These are phyloP conservation scores for Pseudorectes ferrugineus DNA, from an alignment of 2,113 vertebrate species.

Conservation along the genomic window DNA sequence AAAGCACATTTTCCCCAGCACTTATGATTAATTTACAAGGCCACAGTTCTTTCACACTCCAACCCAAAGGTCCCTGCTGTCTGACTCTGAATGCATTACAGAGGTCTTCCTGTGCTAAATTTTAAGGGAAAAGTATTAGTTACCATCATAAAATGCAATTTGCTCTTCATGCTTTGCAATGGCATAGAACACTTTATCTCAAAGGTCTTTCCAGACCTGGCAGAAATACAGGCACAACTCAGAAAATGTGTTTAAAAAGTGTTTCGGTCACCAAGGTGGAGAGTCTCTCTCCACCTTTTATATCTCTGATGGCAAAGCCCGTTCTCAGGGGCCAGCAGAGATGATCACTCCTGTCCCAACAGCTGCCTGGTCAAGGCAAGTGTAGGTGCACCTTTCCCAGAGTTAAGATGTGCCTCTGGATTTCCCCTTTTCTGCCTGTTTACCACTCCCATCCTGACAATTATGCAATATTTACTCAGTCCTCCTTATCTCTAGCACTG, in stretches of 20 bases:
- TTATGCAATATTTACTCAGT: background rate
- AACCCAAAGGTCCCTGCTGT: background rate
- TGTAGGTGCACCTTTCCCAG: background rate
- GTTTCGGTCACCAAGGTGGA: background rate
- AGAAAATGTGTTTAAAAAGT: background rate
- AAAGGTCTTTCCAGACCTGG: background rate
- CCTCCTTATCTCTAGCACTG: background rate
- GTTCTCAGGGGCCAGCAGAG: background rate
- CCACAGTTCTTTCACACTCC: background rate
- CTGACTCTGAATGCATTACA: background rate
- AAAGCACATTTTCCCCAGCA: background rate
- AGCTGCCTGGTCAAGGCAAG: background rate
- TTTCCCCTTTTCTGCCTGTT: background rate
- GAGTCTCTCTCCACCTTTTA: background rate
- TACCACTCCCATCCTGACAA: background rate
- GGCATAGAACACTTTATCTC: background rate
- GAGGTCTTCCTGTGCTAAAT: background rate
- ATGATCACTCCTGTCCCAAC: background rate
- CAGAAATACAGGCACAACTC: background rate
- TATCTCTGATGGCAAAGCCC: background rate
- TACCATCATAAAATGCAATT: background rate
- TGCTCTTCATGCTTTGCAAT: background rate
- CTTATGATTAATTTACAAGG: background rate
- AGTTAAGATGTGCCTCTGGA: background rate
- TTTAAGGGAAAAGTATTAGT: background rate